A percentile compares a stretch with the other conserved stretches of the same genome.
phyloP scores from a whole-genome alignment of 2,113 vertebrate genomes.

The Ia io region DNA sequence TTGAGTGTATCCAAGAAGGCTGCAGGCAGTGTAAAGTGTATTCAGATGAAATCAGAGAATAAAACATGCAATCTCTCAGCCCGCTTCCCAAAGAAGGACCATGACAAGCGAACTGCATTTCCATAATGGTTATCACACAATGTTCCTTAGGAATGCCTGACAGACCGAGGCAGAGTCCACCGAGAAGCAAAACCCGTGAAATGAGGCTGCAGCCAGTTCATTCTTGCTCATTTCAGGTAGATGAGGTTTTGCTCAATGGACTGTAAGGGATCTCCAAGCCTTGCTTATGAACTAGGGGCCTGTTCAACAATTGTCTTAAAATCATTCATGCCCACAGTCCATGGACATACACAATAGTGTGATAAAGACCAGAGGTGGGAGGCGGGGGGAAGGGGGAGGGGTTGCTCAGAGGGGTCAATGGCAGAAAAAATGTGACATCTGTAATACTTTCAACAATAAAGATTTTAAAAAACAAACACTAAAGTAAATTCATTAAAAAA shows the following conservation, averaged over 20 bases:
- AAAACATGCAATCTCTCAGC: constrained; percentile 30
- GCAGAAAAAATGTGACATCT: too few species aligned
- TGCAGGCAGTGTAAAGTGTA: constrained; percentile 5
- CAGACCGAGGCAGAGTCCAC: not conserved
- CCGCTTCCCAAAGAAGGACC: not conserved
- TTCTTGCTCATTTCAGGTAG: not conserved
- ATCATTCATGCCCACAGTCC: not conserved
- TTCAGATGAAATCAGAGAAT: not conserved
- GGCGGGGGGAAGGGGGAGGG: too few species aligned
- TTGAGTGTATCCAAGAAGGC: not conserved
- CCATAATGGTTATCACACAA: not conserved
- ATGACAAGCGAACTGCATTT: not conserved
- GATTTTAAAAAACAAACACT: too few species aligned
- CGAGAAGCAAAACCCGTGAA: not conserved
- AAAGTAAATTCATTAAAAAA: too few species aligned
- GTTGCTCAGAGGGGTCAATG: too few species aligned
- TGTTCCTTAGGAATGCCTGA: not conserved
- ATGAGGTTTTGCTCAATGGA: not conserved
- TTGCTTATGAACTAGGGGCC: not conserved
- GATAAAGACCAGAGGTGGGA: too few species aligned
- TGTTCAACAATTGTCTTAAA: constrained; percentile 38
- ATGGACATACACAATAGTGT: too few species aligned
- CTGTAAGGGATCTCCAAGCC: not conserved
- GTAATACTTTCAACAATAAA: too few species aligned
- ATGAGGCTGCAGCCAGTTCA: not conserved